These are phyloP conservation scores for Porites australiensis DNA, from an alignment of 64 coral and sea anemone species.

Conservation along the genomic window DNA sequence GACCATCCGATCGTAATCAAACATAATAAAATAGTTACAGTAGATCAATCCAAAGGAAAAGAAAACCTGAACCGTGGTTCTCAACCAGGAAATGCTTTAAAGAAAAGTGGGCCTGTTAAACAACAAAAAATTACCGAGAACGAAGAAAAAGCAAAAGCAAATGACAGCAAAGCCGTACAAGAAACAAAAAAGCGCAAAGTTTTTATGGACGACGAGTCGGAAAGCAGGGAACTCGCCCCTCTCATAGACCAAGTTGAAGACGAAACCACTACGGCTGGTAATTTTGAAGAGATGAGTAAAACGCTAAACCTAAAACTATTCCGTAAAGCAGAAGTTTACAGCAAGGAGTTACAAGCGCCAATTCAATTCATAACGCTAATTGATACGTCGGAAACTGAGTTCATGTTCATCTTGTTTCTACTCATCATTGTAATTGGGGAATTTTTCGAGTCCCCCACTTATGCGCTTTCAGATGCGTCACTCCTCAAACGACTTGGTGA, in stretches of 20 bases:
- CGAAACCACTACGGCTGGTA: not conserved
- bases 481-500: conserved; percentile 81
- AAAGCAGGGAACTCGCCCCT: too few relatives aligned
- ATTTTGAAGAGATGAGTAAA: not conserved
- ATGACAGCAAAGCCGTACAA: not conserved
- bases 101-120: not conserved
- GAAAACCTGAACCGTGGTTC: not conserved
- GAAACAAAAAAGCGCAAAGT: not conserved
- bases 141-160: not conserved
- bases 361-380: conserved; percentile 69
- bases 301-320: not conserved
- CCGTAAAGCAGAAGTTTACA: not conserved
- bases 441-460: conserved; percentile 92
- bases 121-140: not conserved
- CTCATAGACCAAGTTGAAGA: too few relatives aligned
- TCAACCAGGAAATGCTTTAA: not conserved
- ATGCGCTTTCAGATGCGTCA: conserved; percentile 90
- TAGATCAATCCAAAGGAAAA: not conserved
- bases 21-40: not conserved
- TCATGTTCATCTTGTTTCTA: conserved; percentile 82
- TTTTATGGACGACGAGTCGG: too few relatives aligned
- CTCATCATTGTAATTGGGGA: conserved; percentile 86
- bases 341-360: conserved; percentile 34
- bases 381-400: conserved; percentile 69
- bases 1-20: not conserved